Conservation (phyloP, 2,888 invertebrate genomes). For the Copidosoma aretas region DNA sequence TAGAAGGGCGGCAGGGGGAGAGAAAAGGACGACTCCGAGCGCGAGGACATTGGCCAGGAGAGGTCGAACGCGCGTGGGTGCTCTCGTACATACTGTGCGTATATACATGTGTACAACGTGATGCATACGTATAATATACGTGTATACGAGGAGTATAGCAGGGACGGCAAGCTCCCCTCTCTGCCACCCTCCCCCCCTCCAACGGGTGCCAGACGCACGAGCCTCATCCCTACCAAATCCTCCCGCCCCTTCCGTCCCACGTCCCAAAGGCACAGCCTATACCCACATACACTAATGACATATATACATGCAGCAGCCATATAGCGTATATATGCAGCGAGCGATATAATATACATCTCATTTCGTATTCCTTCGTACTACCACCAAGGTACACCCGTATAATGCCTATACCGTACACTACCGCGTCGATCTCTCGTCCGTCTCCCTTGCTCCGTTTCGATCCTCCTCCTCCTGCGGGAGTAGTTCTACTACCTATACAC, state of each 20-base stretch:
- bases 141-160: background rate
- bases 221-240: background rate
- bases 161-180: background rate
- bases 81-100: background rate
- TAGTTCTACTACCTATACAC: background rate
- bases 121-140: background rate
- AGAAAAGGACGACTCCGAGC: slow-evolving; percentile 29
- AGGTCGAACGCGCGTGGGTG: slow-evolving; percentile 36
- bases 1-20: background rate
- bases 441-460: background rate
- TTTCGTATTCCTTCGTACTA: background rate
- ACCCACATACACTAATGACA: background rate
- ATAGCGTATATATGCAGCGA: background rate
- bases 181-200: background rate
- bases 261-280: background rate
- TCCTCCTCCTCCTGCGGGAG: slow-evolving; percentile 5
- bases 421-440: too few relatives aligned
- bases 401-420: too few relatives aligned
- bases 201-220: background rate
- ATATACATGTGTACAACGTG: background rate
- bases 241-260: background rate
- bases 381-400: background rate
- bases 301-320: background rate
- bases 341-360: background rate
- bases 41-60: slow-evolving; percentile 41